Percentiles rank a stretch among this genome's conserved stretches.
These are phyloP conservation scores for Psittacula derbiana DNA, from an alignment of 2,797 vertebrate genomes.

Conservation along the genomic window DNA sequence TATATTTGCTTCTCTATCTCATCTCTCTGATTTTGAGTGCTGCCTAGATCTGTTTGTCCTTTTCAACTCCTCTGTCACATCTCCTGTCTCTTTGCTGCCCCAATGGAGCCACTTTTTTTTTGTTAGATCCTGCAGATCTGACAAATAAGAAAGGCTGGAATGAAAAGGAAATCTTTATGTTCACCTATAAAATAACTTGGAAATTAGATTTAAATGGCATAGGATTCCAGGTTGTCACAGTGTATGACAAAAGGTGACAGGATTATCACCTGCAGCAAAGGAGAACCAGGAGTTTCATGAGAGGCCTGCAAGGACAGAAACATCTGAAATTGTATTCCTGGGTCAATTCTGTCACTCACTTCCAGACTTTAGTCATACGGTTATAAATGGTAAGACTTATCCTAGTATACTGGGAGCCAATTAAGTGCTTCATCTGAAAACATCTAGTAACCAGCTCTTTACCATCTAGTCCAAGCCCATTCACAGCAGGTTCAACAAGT, in stretches of 20 bases:
- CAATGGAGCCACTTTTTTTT: background rate
- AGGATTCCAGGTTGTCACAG: background rate
- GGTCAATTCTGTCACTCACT: background rate
- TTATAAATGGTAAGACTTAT: background rate
- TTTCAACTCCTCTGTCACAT: background rate
- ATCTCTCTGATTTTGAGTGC: background rate
- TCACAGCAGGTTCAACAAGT: background rate
- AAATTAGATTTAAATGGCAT: background rate
- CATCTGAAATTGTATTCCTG: background rate
- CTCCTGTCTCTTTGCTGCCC: background rate
- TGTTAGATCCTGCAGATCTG: background rate
- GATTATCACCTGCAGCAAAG: background rate
- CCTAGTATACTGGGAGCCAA: background rate
- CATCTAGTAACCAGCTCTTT: background rate
- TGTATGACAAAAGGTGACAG: background rate
- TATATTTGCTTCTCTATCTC: background rate
- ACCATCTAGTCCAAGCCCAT: background rate
- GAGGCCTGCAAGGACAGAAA: background rate
- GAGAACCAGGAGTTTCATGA: background rate
- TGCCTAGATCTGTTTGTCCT: background rate
- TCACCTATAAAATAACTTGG: background rate
- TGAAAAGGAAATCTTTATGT: background rate
- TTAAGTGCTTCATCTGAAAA: background rate
- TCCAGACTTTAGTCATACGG: background rate
- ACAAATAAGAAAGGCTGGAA: background rate